Percentiles rank a stretch among this genome's conserved stretches.
Conservation (phyloP, 2,888 invertebrate genomes). For the Ommatoiulus sabulosus region DNA sequence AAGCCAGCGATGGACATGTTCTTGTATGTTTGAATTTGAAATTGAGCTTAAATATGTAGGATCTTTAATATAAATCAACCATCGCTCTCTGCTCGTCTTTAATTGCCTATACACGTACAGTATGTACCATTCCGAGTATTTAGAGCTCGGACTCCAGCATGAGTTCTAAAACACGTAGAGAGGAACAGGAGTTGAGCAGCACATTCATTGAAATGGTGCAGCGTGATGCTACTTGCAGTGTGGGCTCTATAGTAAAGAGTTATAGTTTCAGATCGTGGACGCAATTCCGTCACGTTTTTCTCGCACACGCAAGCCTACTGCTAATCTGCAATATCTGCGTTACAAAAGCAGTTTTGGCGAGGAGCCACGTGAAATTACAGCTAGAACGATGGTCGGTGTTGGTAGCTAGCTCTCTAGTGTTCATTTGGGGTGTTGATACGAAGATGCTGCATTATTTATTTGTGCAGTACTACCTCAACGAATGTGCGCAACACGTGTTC, state of each 20-base stretch:
- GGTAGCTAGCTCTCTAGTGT: neutral
- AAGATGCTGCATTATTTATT: slow-evolving; percentile 29
- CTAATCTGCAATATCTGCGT: neutral
- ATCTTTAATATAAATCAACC: too few species aligned
- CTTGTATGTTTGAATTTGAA: too few species aligned
- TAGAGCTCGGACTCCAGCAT: too few species aligned
- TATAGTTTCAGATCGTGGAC: neutral
- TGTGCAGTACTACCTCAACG: neutral
- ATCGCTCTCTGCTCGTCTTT: too few species aligned
- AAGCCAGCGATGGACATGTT: too few species aligned
- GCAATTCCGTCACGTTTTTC: neutral
- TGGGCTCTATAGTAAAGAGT: neutral
- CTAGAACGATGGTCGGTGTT: neutral
- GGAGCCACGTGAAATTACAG: neutral
- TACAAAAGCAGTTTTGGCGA: neutral
- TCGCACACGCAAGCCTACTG: neutral
- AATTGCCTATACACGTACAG: too few species aligned
- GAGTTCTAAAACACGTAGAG: too few species aligned
- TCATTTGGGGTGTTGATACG: slow-evolving; percentile 36
- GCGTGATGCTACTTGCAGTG: neutral
- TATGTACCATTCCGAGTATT: too few species aligned
- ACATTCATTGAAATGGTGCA: neutral
- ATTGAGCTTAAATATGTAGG: too few species aligned
- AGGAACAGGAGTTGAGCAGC: too few species aligned
- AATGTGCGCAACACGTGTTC: slow-evolving; percentile 36